Conservation (phyloP, 1,140 invertebrate species). For the Eriosoma lanigerum region DNA sequence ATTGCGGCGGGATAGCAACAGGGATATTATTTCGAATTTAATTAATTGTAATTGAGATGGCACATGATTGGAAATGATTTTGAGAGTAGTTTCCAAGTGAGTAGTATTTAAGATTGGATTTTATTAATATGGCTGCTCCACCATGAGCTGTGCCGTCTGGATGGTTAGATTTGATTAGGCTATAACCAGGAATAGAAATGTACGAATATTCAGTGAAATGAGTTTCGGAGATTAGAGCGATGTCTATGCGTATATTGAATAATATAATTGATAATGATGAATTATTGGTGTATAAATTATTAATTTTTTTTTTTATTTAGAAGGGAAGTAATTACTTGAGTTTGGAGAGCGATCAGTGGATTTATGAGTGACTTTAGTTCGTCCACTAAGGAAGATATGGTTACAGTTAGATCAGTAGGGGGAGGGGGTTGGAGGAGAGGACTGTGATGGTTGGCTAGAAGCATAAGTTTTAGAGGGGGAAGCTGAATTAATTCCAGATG, state of each 20-base stretch:
- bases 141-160: background rate
- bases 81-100: background rate
- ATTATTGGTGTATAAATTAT: background rate
- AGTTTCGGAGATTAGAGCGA: background rate
- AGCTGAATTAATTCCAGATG: background rate
- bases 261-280: background rate
- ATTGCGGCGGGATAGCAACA: conserved; percentile 12
- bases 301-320: background rate
- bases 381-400: background rate
- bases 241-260: background rate
- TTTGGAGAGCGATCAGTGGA: background rate
- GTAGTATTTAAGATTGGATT: background rate
- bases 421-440: background rate
- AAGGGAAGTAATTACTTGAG: background rate
- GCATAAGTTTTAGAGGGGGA: background rate
- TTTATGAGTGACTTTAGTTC: background rate
- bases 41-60: conserved; percentile 12
- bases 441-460: background rate
- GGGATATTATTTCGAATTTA: too few species aligned
- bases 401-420: background rate
- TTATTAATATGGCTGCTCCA: background rate
- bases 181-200: background rate
- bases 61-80: conserved; percentile 9
- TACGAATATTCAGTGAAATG: conserved; percentile 22
- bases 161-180: background rate